Percentiles rank a stretch among this genome's conserved stretches.
Evolutionary conservation across 2,113 vertebrate species (phyloP).

Genomic region (Phycodurus eques): DNA sequence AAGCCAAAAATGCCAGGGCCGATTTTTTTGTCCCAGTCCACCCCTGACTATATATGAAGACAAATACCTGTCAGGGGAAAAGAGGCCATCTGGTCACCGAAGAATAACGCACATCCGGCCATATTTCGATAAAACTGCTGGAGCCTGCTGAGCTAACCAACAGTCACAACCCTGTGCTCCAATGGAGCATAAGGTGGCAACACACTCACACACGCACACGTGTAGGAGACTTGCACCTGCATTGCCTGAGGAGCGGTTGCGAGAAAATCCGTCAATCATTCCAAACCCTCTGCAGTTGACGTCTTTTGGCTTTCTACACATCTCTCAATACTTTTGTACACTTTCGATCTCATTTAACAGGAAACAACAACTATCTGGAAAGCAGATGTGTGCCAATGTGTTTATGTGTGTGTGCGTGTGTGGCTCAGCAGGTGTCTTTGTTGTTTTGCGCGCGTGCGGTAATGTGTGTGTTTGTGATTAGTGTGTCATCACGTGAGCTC

Average conservation of each 20-base stretch:
- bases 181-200: too few species aligned
- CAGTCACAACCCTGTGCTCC: neutral
- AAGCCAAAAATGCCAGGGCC: too few species aligned
- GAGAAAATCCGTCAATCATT: neutral
- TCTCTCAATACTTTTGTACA: neutral
- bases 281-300: neutral
- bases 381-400: conserved; percentile 30
- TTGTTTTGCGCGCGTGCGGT: neutral
- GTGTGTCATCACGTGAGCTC: conserved; percentile 38
- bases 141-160: too few species aligned
- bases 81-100: too few species aligned
- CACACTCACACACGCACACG: neutral
- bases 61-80: too few species aligned
- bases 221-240: neutral
- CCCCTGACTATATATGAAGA: too few species aligned
- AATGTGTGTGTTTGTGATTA: conserved; percentile 48
- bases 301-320: too few species aligned
- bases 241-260: neutral
- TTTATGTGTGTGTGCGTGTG: neutral
- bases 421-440: conserved; percentile 1
- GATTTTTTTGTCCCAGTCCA: too few species aligned
- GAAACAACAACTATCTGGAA: conserved; percentile 14
- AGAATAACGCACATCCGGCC: too few species aligned
- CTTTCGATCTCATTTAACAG: neutral
- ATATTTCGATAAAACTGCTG: neutral